phyloP scores from a whole-genome alignment of 2,888 invertebrate genomes.

The Temnothorax rugatulus region DNA sequence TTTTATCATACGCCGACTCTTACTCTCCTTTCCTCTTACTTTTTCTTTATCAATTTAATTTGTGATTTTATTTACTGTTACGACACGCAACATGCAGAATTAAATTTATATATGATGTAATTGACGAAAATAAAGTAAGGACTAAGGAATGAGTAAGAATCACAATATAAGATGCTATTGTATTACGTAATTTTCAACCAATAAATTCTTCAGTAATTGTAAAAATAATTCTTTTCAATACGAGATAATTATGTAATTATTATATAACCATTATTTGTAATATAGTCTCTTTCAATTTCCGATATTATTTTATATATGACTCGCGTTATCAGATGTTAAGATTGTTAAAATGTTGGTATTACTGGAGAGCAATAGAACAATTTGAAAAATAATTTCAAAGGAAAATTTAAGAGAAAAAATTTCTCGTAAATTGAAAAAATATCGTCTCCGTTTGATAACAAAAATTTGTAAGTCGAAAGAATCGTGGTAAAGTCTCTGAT shows the following conservation, averaged over 20 bases:
- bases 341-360: not conserved
- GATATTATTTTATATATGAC: not conserved
- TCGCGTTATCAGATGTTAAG: not conserved
- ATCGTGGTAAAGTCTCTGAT: not conserved
- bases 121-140: not conserved
- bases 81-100: not conserved
- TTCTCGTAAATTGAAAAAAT: not conserved
- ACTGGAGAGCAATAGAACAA: not conserved
- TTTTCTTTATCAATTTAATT: slow-evolving; percentile 13
- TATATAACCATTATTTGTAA: not conserved
- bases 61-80: not conserved
- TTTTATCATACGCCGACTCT: not conserved
- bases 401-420: not conserved
- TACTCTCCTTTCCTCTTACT: not conserved
- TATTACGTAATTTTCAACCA: not conserved
- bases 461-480: not conserved
- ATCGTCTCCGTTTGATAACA: not conserved
- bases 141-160: not conserved
- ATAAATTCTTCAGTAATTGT: not conserved
- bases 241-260: not conserved
- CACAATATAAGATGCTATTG: not conserved
- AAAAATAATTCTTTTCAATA: not conserved
- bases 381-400: not conserved
- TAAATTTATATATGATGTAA: not conserved
- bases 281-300: not conserved